phyloP scores from a whole-genome alignment of 1,140 invertebrate species.

The Pristionchus pacificus region DNA sequence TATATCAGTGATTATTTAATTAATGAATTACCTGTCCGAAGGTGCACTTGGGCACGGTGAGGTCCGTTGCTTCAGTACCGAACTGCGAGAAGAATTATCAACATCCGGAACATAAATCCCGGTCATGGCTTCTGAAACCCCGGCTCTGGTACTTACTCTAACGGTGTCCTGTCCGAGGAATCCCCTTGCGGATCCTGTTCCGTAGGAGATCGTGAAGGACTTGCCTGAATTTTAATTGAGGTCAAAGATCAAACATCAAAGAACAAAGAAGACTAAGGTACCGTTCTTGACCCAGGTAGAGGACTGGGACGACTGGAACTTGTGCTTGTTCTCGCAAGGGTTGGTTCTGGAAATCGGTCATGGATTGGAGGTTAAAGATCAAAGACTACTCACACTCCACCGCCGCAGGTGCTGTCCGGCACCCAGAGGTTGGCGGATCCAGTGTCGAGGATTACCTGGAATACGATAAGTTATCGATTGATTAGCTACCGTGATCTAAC shows the following conservation, averaged over 20 bases:
- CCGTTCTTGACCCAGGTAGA: constrained; percentile 42
- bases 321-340: constrained; percentile 34
- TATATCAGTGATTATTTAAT: too few species aligned
- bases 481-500: too few species aligned
- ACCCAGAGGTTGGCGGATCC: constrained; percentile 37
- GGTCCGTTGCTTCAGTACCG: constrained; percentile 23
- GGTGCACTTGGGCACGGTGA: constrained; percentile 40
- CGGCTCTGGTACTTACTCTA: background rate
- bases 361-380: background rate
- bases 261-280: constrained; percentile 22
- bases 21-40: constrained; percentile 52
- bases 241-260: background rate
- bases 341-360: background rate
- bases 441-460: constrained; percentile 43
- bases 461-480: too few species aligned
- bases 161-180: constrained; percentile 42
- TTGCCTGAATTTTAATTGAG: background rate
- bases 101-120: too few species aligned
- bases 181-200: constrained; percentile 41
- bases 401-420: constrained; percentile 27
- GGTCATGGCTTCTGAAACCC: too few species aligned
- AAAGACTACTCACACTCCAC: background rate
- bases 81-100: constrained; percentile 18
- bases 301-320: constrained; percentile 37
- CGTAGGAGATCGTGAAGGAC: constrained; percentile 37